Conservation (phyloP, 1,140 invertebrate species). For the Acromyrmex echinatior region DNA sequence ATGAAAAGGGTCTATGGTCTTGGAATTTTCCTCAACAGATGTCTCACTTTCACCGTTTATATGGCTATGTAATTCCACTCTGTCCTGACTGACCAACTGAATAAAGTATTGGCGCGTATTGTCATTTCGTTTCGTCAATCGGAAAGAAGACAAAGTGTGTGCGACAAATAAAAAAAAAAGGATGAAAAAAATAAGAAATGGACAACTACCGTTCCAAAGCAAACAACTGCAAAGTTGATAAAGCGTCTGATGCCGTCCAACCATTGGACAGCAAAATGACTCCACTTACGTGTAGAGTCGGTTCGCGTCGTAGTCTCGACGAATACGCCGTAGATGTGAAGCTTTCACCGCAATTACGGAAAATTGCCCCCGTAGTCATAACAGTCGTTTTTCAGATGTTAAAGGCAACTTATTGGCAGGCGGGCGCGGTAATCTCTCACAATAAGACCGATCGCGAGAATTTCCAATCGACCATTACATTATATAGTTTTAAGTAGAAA, state of each 20-base stretch:
- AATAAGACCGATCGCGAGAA: conserved; percentile 63
- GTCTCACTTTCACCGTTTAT: conserved; percentile 55
- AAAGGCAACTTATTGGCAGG: conserved; percentile 62
- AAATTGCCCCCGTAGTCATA: conserved; percentile 83
- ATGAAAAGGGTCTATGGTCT: conserved; percentile 24
- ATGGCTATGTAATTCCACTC: conserved; percentile 23
- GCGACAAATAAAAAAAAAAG: conserved; percentile 5
- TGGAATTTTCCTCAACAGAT: conserved; percentile 46
- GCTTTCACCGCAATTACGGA: conserved; percentile 85
- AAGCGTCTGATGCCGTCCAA: conserved; percentile 77
- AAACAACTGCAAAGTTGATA: conserved; percentile 77
- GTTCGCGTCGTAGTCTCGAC: conserved; percentile 62
- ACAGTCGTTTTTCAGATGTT: conserved; percentile 82
- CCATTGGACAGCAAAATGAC: conserved; percentile 84
- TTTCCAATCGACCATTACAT: conserved; percentile 8
- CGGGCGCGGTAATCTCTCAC: conserved; percentile 61
- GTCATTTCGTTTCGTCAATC: conserved; percentile 39
- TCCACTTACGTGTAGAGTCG: conserved; percentile 78
- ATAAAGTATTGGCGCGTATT: conserved; percentile 29
- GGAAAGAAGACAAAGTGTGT: conserved; percentile 22
- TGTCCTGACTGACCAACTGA: conserved; percentile 9
- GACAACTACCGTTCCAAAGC: conserved; percentile 66
- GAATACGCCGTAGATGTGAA: conserved; percentile 70
- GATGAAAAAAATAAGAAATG: conserved; percentile 42
- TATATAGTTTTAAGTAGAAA: conserved; percentile 36